Evolutionary conservation across 2,797 vertebrate species (phyloP).

Genomic region (Octomys mimax): DNA sequence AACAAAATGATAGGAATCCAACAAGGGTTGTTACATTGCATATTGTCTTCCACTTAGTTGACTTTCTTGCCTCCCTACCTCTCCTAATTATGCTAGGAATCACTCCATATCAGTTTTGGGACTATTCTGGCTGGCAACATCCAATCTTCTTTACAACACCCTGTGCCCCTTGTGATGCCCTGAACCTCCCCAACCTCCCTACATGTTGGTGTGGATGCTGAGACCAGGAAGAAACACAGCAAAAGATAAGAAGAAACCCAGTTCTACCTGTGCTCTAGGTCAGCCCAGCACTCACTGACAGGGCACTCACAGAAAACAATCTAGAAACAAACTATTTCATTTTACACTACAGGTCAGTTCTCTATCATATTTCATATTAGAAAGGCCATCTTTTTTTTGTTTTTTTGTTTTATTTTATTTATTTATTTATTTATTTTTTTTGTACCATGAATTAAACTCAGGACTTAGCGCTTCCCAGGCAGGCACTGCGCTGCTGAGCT

Average conservation of each 20-base stretch:
- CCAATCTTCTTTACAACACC: background rate
- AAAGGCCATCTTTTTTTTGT: background rate
- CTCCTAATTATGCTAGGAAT: background rate
- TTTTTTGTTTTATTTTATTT: too few species aligned
- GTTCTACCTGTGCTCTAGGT: too few species aligned
- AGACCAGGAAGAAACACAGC: background rate
- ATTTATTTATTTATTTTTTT: too few species aligned
- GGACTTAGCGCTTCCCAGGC: too few species aligned
- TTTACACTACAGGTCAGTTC: background rate
- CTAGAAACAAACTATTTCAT: background rate
- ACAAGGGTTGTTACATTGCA: too few species aligned
- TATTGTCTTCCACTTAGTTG: too few species aligned
- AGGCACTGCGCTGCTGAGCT: too few species aligned
- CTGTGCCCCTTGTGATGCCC: background rate
- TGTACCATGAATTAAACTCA: too few species aligned
- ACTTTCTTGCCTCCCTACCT: background rate
- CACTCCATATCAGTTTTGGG: background rate
- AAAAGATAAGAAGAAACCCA: background rate
- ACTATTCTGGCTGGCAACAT: background rate
- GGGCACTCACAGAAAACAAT: background rate
- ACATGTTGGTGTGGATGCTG: background rate
- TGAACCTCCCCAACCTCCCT: background rate
- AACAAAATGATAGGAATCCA: too few species aligned
- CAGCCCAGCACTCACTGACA: background rate
- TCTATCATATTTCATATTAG: background rate